These are phyloP conservation scores for Prunella himalayana DNA, from an alignment of 2,113 vertebrate species.

Conservation along the genomic window DNA sequence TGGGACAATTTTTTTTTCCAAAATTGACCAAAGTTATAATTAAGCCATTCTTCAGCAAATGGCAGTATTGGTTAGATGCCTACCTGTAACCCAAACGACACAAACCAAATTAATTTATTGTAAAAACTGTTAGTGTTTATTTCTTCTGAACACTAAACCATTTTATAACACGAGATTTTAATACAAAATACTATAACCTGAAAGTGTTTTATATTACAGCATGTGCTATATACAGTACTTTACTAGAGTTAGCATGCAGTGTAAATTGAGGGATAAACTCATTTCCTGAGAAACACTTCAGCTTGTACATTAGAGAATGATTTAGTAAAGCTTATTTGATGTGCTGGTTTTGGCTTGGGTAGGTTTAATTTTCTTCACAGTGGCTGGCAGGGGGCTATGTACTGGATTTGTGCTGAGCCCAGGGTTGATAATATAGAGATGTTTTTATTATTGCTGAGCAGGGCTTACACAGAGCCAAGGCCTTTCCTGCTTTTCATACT, in stretches of 20 bases:
- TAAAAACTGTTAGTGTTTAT: background rate
- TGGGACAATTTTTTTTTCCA: background rate
- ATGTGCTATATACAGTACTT: background rate
- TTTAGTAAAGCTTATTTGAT: background rate
- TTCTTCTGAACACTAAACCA: background rate
- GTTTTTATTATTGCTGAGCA: background rate
- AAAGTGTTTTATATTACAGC: background rate
- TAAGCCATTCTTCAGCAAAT: background rate
- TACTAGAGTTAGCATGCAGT: fast-evolving
- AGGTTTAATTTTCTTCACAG: background rate
- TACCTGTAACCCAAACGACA: background rate
- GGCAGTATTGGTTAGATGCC: background rate
- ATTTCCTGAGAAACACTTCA: background rate
- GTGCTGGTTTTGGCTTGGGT: background rate
- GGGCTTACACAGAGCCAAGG: background rate
- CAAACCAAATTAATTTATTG: background rate
- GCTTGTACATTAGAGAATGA: background rate
- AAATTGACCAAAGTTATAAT: background rate
- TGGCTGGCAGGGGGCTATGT: background rate
- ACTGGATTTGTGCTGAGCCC: background rate
- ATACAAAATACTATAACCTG: background rate
- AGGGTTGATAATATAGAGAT: background rate
- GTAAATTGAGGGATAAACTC: background rate
- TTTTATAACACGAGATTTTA: background rate
- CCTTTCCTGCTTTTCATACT: background rate